Base-by-base conservation (phyloP, 2,797 vertebrate species). In the Arrhamphus sclerolepis region DNA sequence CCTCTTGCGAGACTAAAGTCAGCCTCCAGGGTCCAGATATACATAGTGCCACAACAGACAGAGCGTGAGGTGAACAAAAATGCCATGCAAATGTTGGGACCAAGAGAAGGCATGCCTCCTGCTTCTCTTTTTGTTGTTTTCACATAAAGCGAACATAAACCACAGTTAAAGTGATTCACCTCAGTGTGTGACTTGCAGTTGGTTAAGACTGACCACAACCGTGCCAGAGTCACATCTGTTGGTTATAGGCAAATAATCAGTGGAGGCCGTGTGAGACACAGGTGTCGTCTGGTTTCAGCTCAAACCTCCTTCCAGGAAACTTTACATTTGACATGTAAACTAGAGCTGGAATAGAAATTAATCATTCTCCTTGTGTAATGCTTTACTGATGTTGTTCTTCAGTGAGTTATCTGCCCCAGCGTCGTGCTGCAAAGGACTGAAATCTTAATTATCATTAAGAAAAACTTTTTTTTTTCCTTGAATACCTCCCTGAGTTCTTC, bases 51-150 rank as follows among this genome's bases (percentile, higher is more conserved):
- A 5, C 28, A 28, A 46, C 29, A 55, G 69, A 17, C 56, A 22
- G 20, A 66, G 55, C 59, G 42, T 77, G 75, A 78, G 62, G 57
- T 58, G 61, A 40, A 64, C 16, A 26, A 75, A 77, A 68, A 42
- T 57, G 18, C 38, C 5, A 4, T 59, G 13, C 65, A 88, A 89
- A 80, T 86, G 17, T 76, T 66, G 72, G 77, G 83, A 85, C 18
- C 50, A 10, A 75, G 62, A 53, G 20, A 67, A 78, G 38, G 26
- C 44, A 5, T 19, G n/a, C 51, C 58, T 54, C 59, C 59, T 47
- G 21, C 58, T 85, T 75, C 82, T 31, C 65, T 39, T 77, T 22
- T 7, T 34, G 22, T 57, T 70, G 66, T 58, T 78, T 81, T 68
- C 42, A 80, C 68, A 50, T 64, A 56, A 82, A 77, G 44, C 50